These are phyloP conservation scores for Austrolebias charrua DNA, from an alignment of 2,797 vertebrate species.

Conservation along the genomic window DNA sequence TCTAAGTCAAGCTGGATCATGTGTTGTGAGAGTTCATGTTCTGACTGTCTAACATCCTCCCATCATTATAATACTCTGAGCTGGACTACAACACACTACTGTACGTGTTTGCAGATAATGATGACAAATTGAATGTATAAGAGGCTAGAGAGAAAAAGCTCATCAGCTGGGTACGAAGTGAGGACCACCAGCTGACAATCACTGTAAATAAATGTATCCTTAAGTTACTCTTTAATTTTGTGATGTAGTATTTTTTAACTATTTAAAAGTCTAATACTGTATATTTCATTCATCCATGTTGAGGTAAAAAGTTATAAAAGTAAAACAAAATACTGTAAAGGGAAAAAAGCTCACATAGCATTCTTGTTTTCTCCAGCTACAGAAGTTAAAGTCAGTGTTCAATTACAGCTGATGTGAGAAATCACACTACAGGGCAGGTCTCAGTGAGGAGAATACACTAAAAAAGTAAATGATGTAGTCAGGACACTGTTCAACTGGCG, in stretches of 20 bases:
- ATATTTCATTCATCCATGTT: neutral
- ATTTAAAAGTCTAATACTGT: neutral
- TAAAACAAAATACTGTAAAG: too few species aligned
- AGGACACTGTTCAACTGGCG: constrained; percentile 18
- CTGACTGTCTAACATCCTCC: neutral
- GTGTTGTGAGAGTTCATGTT: too few species aligned
- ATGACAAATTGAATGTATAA: too few species aligned
- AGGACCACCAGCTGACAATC: neutral
- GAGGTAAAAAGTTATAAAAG: neutral
- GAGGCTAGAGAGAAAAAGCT: too few species aligned
- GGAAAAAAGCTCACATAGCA: neutral
- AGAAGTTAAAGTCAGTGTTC: constrained; percentile 19
- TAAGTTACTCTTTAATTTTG: neutral
- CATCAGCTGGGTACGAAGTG: too few species aligned
- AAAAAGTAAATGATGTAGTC: constrained; percentile 27
- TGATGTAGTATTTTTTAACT: neutral
- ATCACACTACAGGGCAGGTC: constrained; percentile 14
- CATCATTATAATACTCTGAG: neutral
- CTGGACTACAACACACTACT: neutral
- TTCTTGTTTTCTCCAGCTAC: constrained; percentile 10
- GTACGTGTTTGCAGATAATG: too few species aligned
- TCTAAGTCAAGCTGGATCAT: too few species aligned
- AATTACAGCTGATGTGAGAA: constrained; percentile 1
- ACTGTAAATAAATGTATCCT: constrained; percentile 18
- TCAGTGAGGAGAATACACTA: constrained; percentile 18